Conservation (phyloP, 2,888 invertebrate genomes). For the Furcula furcula region DNA sequence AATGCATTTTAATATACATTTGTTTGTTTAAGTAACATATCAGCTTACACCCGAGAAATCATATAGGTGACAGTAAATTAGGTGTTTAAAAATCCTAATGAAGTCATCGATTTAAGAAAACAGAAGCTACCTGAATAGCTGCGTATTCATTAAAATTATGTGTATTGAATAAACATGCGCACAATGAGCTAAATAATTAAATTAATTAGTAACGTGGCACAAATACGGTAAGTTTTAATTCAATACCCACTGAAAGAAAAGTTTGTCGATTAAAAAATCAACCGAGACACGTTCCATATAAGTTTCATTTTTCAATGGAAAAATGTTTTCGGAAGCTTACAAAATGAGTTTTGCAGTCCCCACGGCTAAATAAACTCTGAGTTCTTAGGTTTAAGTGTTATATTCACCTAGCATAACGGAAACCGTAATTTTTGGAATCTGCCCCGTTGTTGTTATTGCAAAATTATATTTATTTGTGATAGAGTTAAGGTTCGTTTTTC, state of each 20-base stretch:
- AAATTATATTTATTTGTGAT: slow-evolving; percentile 39
- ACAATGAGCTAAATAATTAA: slow-evolving; percentile 74
- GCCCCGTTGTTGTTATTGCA: slow-evolving; percentile 39
- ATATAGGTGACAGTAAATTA: no score
- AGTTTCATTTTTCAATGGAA: slow-evolving; percentile 65
- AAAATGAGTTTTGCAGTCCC: slow-evolving; percentile 57
- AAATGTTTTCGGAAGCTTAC: slow-evolving; percentile 71
- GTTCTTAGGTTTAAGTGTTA: slow-evolving; percentile 39
- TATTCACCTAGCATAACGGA: slow-evolving; percentile 48
- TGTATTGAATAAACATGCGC: slow-evolving; percentile 64
- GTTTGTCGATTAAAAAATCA: slow-evolving; percentile 56
- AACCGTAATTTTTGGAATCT: slow-evolving; percentile 71
- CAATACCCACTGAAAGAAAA: slow-evolving; percentile 66
- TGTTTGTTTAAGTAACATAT: no score
- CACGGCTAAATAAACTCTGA: slow-evolving; percentile 55
- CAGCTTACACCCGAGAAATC: no score
- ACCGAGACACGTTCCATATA: slow-evolving; percentile 56
- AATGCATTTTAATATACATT: no score
- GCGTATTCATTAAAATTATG: slow-evolving; percentile 49
- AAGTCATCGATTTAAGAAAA: slow-evolving; percentile 11
- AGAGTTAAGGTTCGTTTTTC: slow-evolving; percentile 45
- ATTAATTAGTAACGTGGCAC: slow-evolving; percentile 74
- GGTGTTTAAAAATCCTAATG: neutral
- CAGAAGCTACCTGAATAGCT: slow-evolving; percentile 21
- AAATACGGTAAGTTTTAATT: slow-evolving; percentile 78